Evolutionary conservation across 2,888 invertebrate genomes (phyloP), one percentile per base, ranked within the genome.

Genomic region (Stegana nigrithorax): DNA sequence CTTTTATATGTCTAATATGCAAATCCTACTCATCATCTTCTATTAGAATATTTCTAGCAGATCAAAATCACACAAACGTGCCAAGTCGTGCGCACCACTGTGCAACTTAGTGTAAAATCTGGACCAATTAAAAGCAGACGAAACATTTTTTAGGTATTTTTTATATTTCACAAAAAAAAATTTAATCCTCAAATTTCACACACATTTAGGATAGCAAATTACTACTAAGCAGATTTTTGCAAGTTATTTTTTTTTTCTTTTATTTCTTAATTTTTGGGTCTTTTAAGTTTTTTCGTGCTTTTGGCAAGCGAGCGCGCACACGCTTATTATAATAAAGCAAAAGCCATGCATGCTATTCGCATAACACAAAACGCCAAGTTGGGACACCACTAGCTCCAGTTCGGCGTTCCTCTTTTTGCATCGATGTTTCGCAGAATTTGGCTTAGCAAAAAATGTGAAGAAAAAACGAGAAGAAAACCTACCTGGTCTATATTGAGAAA

Each of bases 51-150:
- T n/a, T n/a, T n/a, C n/a, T n/a, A n/a, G n/a, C n/a, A n/a, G n/a
- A n/a, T n/a, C n/a, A n/a, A n/a, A n/a, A n/a, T n/a, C n/a, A n/a
- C n/a, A n/a, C n/a, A n/a, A n/a, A n/a, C n/a, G n/a, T n/a, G n/a
- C n/a, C n/a, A n/a, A n/a, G n/a, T n/a, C n/a, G n/a, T n/a, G n/a
- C n/a, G n/a, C n/a, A n/a, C n/a, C n/a, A n/a, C n/a, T n/a, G n/a
- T n/a, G n/a, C n/a, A n/a, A n/a, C n/a, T n/a, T n/a, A 73, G 75
- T 71, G 71, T 72, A 67, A 75, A 75, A 79, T 75, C 63, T 79
- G 66, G 77, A 66, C 73, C 73, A 73, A 73, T 74, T 74, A 74
- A 67, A n/a, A 59, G 10, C 36, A 10, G 32, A 19, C 36, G 17
- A 25, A 47, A 25, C 59, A 14, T 44, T 14, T 23, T 62, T 62